Conservation (phyloP, 2,113 vertebrate genomes). For the Kobus ellipsiprymnus region DNA sequence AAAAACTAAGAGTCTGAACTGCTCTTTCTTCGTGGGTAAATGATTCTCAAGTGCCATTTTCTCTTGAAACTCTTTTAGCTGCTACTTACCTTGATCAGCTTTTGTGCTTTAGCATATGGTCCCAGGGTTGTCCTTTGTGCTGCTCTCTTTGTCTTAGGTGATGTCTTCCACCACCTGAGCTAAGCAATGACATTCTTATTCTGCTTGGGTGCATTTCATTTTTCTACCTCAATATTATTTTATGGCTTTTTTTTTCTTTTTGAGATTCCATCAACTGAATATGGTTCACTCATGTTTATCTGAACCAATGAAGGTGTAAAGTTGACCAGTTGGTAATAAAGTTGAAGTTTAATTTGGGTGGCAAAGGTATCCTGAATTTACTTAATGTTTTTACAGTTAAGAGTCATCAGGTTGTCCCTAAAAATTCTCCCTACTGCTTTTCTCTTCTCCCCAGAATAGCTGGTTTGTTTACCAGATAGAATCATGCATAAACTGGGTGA, state of each 20-base stretch:
- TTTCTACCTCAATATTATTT: not conserved
- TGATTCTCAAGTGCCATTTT: not conserved
- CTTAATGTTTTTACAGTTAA: not conserved
- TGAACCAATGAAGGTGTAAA: not conserved
- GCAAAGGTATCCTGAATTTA: not conserved
- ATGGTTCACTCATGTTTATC: not conserved
- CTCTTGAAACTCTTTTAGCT: not conserved
- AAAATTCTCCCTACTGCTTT: not conserved
- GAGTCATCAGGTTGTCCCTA: not conserved
- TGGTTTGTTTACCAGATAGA: not conserved
- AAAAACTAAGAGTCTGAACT: not conserved
- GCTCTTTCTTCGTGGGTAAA: not conserved
- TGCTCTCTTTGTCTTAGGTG: not conserved
- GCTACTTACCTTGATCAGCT: not conserved
- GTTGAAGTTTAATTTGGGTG: not conserved
- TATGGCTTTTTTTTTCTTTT: not conserved
- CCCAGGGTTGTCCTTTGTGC: not conserved
- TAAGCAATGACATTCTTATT: not conserved
- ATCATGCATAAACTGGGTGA: not conserved
- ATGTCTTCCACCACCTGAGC: not conserved
- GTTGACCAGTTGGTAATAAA: not conserved
- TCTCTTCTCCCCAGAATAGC: not conserved
- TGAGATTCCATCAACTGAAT: not conserved
- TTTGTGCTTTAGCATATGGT: not conserved
- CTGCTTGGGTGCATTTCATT: not conserved